Percentiles rank a stretch among this genome's conserved stretches.
Evolutionary conservation across 2,797 vertebrate genomes (phyloP).

Genomic region (Pangasius djambal): DNA sequence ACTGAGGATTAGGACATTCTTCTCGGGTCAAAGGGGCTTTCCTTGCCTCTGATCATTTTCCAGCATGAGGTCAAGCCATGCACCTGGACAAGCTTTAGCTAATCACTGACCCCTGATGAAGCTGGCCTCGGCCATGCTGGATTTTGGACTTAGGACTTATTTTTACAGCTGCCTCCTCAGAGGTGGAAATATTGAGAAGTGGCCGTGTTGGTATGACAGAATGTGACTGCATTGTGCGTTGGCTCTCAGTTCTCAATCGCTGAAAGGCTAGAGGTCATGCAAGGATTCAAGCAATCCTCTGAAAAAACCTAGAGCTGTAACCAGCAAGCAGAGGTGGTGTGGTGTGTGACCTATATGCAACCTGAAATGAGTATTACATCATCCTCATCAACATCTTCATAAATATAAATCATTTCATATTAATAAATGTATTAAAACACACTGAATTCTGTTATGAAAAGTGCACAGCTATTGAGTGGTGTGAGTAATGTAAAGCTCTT

Average conservation of each 20-base stretch:
- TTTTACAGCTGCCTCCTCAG: slow-evolving; percentile 53
- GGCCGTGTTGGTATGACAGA: background rate
- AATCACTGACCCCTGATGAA: slow-evolving; percentile 48
- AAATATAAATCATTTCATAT: background rate
- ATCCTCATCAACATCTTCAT: background rate
- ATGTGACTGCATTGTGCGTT: background rate
- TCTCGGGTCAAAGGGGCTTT: slow-evolving; percentile 16
- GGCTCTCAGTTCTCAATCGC: slow-evolving; percentile 2
- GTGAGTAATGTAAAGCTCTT: background rate
- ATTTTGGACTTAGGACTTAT: slow-evolving; percentile 47
- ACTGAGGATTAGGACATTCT: slow-evolving; percentile 29
- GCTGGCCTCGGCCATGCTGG: background rate
- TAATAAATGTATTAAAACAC: background rate
- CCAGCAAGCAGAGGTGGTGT: background rate
- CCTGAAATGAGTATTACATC: background rate
- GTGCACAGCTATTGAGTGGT: background rate
- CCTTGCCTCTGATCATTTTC: slow-evolving; percentile 27
- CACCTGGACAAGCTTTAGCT: slow-evolving; percentile 37
- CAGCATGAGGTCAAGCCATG: slow-evolving; percentile 34
- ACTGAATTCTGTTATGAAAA: background rate
- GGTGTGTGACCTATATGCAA: background rate
- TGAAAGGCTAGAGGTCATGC: slow-evolving; percentile 27
- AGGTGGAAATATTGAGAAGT: slow-evolving; percentile 38
- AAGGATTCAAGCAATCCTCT: background rate
- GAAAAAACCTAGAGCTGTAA: background rate